A percentile compares a stretch with the other conserved stretches of the same genome.
phyloP scores from a whole-genome alignment of 2,113 vertebrate genomes.

The Leptobrachium ailaonicum region DNA sequence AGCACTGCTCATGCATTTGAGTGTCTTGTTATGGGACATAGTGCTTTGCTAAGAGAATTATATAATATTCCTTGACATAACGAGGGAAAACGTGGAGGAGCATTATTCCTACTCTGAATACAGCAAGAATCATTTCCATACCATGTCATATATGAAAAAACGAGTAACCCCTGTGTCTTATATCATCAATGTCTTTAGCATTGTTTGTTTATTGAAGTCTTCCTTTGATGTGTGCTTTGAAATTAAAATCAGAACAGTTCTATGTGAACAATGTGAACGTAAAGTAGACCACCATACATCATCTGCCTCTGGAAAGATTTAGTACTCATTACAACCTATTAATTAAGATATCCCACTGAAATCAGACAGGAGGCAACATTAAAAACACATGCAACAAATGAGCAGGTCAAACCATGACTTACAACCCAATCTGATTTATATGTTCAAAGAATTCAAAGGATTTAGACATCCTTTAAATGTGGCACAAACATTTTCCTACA shows the following conservation, averaged over 20 bases:
- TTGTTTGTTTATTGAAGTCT: not conserved
- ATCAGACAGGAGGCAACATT: conserved; percentile 2
- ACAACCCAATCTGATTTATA: conserved; percentile 16
- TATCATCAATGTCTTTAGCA: too few relatives aligned
- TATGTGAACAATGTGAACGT: not conserved
- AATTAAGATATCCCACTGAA: conserved; percentile 11
- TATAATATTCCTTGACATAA: too few relatives aligned
- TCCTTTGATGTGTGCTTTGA: not conserved
- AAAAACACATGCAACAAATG: conserved; percentile 12
- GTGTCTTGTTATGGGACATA: too few relatives aligned
- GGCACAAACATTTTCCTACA: not conserved
- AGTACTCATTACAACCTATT: conserved; percentile 12
- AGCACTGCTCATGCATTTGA: too few relatives aligned
- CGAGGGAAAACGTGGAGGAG: too few relatives aligned
- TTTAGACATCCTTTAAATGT: not conserved
- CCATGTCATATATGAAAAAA: too few relatives aligned
- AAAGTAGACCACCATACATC: not conserved
- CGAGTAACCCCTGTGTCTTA: too few relatives aligned
- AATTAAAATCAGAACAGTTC: not conserved
- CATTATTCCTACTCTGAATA: too few relatives aligned
- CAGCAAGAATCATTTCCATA: too few relatives aligned
- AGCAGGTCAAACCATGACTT: conserved; percentile 14
- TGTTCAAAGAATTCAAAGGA: conserved; percentile 17
- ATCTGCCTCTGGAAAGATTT: not conserved
- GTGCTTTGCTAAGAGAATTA: too few relatives aligned